Base-by-base conservation (phyloP, 2,888 invertebrate genomes). In the Mongoloraphidia duomilia region DNA sequence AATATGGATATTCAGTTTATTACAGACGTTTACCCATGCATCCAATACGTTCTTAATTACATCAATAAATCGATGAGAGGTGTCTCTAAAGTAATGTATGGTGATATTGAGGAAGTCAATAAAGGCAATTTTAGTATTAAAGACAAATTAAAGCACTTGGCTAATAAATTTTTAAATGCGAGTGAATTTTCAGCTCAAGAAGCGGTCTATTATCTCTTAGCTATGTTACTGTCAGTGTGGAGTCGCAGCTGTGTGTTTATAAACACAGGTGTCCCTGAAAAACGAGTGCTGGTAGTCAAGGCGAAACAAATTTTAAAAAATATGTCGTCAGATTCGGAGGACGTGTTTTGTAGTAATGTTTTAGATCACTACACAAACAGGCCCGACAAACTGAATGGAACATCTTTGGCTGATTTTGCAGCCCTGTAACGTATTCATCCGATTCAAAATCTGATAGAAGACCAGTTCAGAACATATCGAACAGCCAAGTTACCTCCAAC, bases 1-100 rank as follows among this genome's bases (percentile, higher is more conserved):
- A 65, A 64, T 49, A 59, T 61, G 56, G 65, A 64, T 52, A 53
- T 61, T 11, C 64, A 65, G 47, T 64, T 56, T 54, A 57, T 63
- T 1, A 44, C 58, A 12, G 60, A 63, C 54, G 53, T 57, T 36
- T 63, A 63, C 56, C 58, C 60, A 41, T 60, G 62, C 49, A 56
- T 59, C 6, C 50, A 57, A 13, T 65, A 63, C 47, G 58, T 62
- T 38, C 55, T 57, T 3, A 51, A 56, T 42, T 58, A 59, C 52
- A 55, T 58, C 12, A 56, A 51, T 36, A 60, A 56, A 46, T 43
- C 50, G 34, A 17, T 44, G 10, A 33, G 46, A 9, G 53, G 52
- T 35, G 33, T 56, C 38, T 56, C 54, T n/a, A 46, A 50, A 44
- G 36, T 58, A 38, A 37, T 56, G 51, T 44, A 56, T 36, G 54